phyloP scores from a whole-genome alignment of 1,140 invertebrate species.

The Leucophenga varia region DNA sequence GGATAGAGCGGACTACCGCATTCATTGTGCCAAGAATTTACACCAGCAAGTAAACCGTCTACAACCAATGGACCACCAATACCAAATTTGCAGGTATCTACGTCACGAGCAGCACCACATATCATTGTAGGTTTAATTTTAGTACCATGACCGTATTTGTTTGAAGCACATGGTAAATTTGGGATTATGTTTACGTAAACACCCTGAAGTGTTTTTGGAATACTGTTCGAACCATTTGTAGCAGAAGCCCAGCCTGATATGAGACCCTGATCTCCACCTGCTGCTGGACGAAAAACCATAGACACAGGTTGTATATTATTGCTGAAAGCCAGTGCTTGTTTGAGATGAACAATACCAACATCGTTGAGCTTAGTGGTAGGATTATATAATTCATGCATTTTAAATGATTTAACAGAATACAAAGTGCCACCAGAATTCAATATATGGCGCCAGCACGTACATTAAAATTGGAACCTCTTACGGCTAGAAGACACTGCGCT shows the following conservation, averaged over 20 bases:
- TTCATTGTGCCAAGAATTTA: slow-evolving; percentile 65
- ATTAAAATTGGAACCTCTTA: not conserved
- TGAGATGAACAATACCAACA: too few species aligned
- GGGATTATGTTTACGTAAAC: too few species aligned
- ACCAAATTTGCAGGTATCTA: slow-evolving; percentile 36
- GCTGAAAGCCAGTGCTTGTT: too few species aligned
- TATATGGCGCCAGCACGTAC: slow-evolving; percentile 29
- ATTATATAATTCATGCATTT: slow-evolving; percentile 28
- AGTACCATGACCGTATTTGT: slow-evolving; percentile 1
- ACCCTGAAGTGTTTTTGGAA: too few species aligned
- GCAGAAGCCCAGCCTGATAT: too few species aligned
- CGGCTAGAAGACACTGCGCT: slow-evolving; percentile 57
- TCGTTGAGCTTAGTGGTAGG: slow-evolving; percentile 21
- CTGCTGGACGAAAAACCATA: too few species aligned
- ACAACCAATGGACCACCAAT: slow-evolving; percentile 57
- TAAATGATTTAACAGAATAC: slow-evolving; percentile 32
- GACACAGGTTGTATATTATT: too few species aligned
- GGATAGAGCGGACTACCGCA: slow-evolving; percentile 44
- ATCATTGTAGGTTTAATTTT: slow-evolving; percentile 32
- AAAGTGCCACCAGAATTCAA: slow-evolving; percentile 23
- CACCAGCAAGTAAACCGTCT: slow-evolving; percentile 53
- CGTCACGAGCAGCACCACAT: slow-evolving; percentile 45
- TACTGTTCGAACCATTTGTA: too few species aligned
- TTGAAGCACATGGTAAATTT: slow-evolving; percentile 1
- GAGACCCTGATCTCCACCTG: too few species aligned